Percentiles rank a stretch among this genome's conserved stretches.
Evolutionary conservation across 2,113 vertebrate genomes (phyloP).

Genomic region (Arothron firmamentum): DNA sequence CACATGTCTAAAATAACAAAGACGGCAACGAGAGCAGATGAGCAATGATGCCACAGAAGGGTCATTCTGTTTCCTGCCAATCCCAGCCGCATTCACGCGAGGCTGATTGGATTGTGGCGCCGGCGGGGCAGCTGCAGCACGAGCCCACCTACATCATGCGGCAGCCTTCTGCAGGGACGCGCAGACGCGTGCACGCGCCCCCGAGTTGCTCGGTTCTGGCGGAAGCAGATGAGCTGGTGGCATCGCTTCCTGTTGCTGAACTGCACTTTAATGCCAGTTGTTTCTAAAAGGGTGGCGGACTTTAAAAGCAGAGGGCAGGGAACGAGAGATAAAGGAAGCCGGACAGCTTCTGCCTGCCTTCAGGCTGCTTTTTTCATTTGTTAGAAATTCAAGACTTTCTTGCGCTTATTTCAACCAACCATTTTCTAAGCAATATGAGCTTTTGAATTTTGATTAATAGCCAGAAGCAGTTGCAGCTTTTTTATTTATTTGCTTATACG

Average conservation of each 20-base stretch:
- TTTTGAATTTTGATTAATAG: no score
- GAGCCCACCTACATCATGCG: conserved; percentile 19
- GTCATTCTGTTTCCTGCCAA: conserved; percentile 34
- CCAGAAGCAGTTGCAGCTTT: no score
- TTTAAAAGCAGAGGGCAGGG: background rate
- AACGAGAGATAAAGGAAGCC: background rate
- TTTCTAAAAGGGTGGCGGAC: no score
- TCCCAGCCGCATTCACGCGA: conserved; percentile 23
- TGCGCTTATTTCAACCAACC: no score
- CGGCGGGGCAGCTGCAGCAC: conserved; percentile 1
- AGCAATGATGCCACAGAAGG: conserved; percentile 23
- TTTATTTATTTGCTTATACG: no score
- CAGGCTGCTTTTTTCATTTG: no score
- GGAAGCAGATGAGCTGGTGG: no score
- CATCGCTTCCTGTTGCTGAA: no score
- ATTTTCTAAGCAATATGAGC: no score
- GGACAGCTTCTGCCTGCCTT: background rate
- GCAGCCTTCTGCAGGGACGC: background rate
- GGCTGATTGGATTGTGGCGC: conserved; percentile 23
- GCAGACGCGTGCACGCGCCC: background rate
- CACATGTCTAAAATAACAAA: conserved; percentile 17
- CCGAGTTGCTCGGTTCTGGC: no score
- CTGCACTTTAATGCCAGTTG: no score
- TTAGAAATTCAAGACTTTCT: no score
- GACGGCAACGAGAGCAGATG: conserved; percentile 27